Base-by-base conservation (phyloP, 2,113 vertebrate genomes). In the Clarias gariepinus region DNA sequence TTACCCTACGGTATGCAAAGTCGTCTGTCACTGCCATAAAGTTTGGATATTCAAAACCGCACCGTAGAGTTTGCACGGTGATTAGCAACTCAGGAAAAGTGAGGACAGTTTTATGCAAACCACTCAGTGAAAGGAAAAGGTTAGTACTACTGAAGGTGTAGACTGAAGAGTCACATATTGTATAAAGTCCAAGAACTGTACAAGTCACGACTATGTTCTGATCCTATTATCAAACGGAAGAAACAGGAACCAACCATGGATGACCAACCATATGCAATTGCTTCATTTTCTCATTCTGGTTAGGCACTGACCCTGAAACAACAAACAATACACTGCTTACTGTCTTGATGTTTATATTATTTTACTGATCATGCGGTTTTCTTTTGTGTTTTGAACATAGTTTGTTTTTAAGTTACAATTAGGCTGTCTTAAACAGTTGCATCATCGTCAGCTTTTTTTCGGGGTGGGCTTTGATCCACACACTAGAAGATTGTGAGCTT, bases 11-110 rank as follows among this genome's bases (percentile, higher is more conserved):
- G 69, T 89, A 88, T 82, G 89, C 91, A 91, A 73, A 81, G 63
- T 85, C 79, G 84, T 41, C 82, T 33, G 19, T 61, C 81, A 66
- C 18, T 80, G 69, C 80, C 71, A 85, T 79, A 68, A 81, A 89
- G 84, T 94, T 94, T 93, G 91, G 91, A 89, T 94, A 94, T 93
- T 92, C 92, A 95, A 95, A 95, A 88, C 89, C 87, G 58, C 76
- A 28, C n/a, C 69, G 30, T 68, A 88, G 55, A 15, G 69, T 84
- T 84, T 74, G 63, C 74, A 6, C 53, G 23, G 10, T 23, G 15
- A 30, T 55, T 12, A 47, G 85, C 73, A 79, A 85, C 74, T n/a
- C 28, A 57, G 36, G 11, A 33, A 61, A 52, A 55, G 41, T 9
- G 23, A 63, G 36, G 74, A 83, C 86, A 83, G 81, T 82, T 89